A percentile compares a stretch with the other conserved stretches of the same genome.
These are phyloP conservation scores for Palloptera scutellata DNA, from an alignment of 2,888 invertebrate genomes.

Conservation along the genomic window DNA sequence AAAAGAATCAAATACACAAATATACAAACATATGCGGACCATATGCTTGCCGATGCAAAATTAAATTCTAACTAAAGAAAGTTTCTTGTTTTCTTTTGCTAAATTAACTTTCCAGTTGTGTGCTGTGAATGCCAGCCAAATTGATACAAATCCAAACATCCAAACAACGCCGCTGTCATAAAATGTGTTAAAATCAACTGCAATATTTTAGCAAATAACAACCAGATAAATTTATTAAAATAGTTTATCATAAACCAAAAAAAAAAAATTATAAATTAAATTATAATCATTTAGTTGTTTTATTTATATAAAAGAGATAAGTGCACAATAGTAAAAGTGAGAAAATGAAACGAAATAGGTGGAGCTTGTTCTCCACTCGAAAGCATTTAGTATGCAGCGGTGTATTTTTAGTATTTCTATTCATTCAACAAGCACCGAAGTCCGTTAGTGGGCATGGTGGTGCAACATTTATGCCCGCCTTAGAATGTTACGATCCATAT, in stretches of 20 bases:
- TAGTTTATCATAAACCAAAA: conserved; percentile 12
- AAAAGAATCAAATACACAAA: background rate
- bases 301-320: conserved; percentile 16
- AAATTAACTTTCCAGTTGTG: no score
- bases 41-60: no score
- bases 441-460: conserved; percentile 36
- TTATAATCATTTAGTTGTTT: conserved; percentile 12
- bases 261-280: conserved; percentile 9
- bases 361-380: conserved; percentile 51
- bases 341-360: conserved; percentile 57
- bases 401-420: conserved; percentile 42
- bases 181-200: background rate
- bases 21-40: background rate
- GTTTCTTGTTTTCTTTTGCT: no score
- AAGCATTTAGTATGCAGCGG: conserved; percentile 43
- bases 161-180: background rate
- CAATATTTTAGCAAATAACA: conserved; percentile 1
- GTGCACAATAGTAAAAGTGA: background rate
- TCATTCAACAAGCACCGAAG: conserved; percentile 42
- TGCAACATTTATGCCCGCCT: conserved; percentile 61
- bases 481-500: conserved; percentile 68
- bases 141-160: background rate
- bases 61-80: no score
- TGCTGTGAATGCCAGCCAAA: no score
- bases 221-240: conserved; percentile 9